Percentiles rank a stretch among this genome's conserved stretches.
These are phyloP conservation scores for Molanna angustata DNA, from an alignment of 2,888 invertebrate genomes.

Conservation along the genomic window DNA sequence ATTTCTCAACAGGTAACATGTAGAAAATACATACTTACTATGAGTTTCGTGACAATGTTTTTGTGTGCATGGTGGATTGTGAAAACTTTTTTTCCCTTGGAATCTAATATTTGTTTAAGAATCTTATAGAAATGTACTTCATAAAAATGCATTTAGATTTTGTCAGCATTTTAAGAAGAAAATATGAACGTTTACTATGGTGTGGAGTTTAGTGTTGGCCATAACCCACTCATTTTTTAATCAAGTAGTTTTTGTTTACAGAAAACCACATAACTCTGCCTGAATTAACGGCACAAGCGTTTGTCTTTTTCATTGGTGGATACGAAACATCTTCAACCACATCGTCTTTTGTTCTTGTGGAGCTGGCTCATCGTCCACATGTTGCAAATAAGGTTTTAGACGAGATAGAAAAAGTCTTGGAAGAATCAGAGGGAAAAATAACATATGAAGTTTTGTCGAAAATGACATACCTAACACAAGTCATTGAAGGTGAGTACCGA, in stretches of 20 bases:
- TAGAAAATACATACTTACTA: no score
- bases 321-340: constrained; percentile 54
- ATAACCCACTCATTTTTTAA: no score
- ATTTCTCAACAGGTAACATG: no score
- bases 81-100: no score
- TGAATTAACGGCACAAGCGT: constrained; percentile 52
- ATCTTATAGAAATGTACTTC: no score
- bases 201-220: no score
- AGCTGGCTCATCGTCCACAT: constrained; percentile 46
- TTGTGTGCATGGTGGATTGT: no score
- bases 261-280: constrained; percentile 41
- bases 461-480: constrained; percentile 49
- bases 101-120: no score
- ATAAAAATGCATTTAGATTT: no score
- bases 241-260: constrained; percentile 2
- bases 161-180: no score
- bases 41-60: no score
- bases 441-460: constrained; percentile 48
- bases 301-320: constrained; percentile 53
- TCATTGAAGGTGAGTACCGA: constrained; percentile 45
- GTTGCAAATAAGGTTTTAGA: constrained; percentile 44
- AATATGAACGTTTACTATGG: no score
- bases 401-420: constrained; percentile 43
- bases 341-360: constrained; percentile 47
- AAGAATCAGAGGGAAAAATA: constrained; percentile 41